Percentiles rank a stretch among this genome's conserved stretches.
Evolutionary conservation across 2,888 invertebrate genomes (phyloP).

Genomic region (Dryobotodes eremita): DNA sequence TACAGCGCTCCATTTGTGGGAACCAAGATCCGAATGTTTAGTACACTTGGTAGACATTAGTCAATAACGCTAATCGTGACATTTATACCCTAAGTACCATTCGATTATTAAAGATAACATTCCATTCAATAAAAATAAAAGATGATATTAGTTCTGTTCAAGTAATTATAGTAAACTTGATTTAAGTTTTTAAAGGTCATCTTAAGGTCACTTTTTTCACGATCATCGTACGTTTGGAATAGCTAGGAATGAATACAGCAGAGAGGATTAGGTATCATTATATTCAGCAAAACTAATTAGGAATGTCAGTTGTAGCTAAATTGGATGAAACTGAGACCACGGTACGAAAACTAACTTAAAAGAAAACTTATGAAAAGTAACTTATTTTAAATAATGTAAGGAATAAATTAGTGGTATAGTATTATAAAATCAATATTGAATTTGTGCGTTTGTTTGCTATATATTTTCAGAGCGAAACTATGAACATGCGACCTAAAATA

Average conservation of each 20-base stretch:
- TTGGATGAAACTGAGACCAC: background rate
- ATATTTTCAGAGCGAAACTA: background rate
- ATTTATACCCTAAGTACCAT: constrained; percentile 19
- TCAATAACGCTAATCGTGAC: constrained; percentile 31
- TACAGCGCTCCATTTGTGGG: constrained; percentile 13
- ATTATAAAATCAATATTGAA: background rate
- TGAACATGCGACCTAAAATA: background rate
- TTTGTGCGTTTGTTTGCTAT: background rate
- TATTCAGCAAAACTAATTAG: background rate
- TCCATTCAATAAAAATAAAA: constrained; percentile 26
- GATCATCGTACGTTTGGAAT: constrained; percentile 7
- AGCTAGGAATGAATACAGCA: background rate
- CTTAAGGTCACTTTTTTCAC: constrained; percentile 6
- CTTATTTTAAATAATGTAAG: background rate
- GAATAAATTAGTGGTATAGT: no score
- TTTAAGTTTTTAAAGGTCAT: constrained; percentile 31
- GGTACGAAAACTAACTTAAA: background rate
- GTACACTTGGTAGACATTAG: constrained; percentile 5
- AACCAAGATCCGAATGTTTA: constrained; percentile 13
- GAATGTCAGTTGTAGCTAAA: background rate
- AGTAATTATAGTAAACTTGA: constrained; percentile 28
- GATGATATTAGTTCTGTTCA: constrained; percentile 5
- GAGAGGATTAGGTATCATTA: constrained; percentile 10
- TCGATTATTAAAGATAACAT: constrained; percentile 17
- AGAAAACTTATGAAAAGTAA: background rate